A percentile compares a stretch with the other conserved stretches of the same genome.
These are phyloP conservation scores for Tupaia tana DNA, from an alignment of 2,113 vertebrate species.

Conservation along the genomic window DNA sequence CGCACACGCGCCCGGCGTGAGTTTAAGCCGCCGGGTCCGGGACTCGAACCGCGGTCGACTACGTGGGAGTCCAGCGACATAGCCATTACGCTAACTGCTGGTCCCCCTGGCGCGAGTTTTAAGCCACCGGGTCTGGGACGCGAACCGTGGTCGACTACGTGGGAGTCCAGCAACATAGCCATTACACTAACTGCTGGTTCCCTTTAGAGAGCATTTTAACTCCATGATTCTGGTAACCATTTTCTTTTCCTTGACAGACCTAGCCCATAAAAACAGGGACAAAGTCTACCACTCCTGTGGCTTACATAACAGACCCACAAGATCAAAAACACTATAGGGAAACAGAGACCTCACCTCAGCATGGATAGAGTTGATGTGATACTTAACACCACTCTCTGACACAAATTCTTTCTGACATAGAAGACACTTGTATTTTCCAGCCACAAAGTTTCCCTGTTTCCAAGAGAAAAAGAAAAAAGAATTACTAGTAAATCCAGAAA, in stretches of 20 bases:
- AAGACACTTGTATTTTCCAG: slow-evolving; percentile 95
- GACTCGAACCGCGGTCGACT: too few species aligned
- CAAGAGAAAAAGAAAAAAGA: slow-evolving; percentile 63
- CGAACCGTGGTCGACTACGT: too few species aligned
- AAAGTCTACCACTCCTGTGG: not conserved
- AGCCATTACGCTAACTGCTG: too few species aligned
- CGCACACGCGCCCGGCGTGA: too few species aligned
- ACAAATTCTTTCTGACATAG: slow-evolving; percentile 96
- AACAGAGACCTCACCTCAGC: slow-evolving; percentile 90
- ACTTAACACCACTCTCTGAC: slow-evolving; percentile 98
- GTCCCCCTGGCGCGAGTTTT: too few species aligned
- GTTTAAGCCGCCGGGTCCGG: too few species aligned
- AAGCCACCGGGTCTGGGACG: too few species aligned
- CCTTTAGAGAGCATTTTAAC: slow-evolving; percentile 40
- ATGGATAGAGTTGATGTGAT: slow-evolving; percentile 97
- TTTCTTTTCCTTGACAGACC: not conserved
- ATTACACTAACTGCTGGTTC: too few species aligned
- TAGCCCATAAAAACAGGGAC: not conserved
- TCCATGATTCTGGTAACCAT: not conserved
- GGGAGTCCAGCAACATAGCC: too few species aligned
- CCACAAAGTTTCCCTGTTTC: slow-evolving; percentile 93
- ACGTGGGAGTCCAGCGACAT: too few species aligned
- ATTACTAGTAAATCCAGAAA: slow-evolving; percentile 46
- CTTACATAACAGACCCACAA: not conserved
- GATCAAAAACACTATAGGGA: not conserved